phyloP scores from a whole-genome alignment of 2,888 invertebrate species.

The Caenorhabditis plicata region DNA sequence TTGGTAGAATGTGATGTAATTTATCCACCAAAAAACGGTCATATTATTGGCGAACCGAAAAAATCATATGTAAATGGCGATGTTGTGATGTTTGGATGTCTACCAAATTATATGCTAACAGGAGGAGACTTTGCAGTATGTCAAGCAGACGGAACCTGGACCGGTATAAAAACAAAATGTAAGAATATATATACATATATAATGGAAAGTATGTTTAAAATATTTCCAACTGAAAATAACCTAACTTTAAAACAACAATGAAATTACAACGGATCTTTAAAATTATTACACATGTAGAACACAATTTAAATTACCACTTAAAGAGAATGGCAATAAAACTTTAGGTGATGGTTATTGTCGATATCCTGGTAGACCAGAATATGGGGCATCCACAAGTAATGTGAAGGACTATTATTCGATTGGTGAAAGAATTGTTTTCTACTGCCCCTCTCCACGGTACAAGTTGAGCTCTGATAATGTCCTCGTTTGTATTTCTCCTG shows the following conservation, averaged over 20 bases:
- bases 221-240: too few species aligned
- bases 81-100: slow-evolving; percentile 80
- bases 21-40: slow-evolving; percentile 42
- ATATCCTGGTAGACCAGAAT: slow-evolving; percentile 52
- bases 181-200: slow-evolving; percentile 3
- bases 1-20: slow-evolving; percentile 41
- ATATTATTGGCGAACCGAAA: slow-evolving; percentile 40
- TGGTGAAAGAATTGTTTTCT: slow-evolving; percentile 61
- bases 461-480: slow-evolving; percentile 57
- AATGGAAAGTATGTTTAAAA: too few species aligned
- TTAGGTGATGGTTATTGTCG: slow-evolving; percentile 46
- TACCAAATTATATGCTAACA: slow-evolving; percentile 84
- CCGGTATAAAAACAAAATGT: slow-evolving; percentile 51
- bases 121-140: slow-evolving; percentile 86
- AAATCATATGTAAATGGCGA: slow-evolving; percentile 40
- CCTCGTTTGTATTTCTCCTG: slow-evolving; percentile 48
- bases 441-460: slow-evolving; percentile 50
- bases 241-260: too few species aligned
- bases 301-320: background rate
- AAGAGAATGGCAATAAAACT: background rate
- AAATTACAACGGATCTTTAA: too few species aligned
- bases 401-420: slow-evolving; percentile 56
- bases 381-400: slow-evolving; percentile 54
- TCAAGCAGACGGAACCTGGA: slow-evolving; percentile 82
- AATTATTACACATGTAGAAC: background rate